Conservation (phyloP, 2,113 vertebrate genomes). For the Pterocles orientalis region DNA sequence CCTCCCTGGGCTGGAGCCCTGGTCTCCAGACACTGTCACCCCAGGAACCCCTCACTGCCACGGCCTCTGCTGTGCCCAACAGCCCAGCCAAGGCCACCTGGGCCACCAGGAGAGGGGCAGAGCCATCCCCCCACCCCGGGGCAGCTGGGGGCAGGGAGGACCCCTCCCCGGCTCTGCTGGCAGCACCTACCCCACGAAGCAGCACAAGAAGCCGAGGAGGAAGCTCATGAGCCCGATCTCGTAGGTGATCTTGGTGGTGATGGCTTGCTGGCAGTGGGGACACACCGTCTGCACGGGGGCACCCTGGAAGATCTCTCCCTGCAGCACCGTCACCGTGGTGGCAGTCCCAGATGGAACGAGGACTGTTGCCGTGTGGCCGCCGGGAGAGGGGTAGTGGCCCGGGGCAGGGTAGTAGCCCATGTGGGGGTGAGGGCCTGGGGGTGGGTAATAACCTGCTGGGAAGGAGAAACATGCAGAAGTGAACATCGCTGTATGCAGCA, state of each 20-base stretch:
- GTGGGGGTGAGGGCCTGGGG: slow-evolving; percentile 65
- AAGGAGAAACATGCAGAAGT: background rate
- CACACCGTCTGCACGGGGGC: slow-evolving; percentile 94
- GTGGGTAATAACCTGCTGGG: slow-evolving; percentile 74
- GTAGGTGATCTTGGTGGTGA: slow-evolving; percentile 92
- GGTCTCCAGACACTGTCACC: background rate
- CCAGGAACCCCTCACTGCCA: background rate
- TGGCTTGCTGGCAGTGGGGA: slow-evolving; percentile 96
- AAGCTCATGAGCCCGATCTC: slow-evolving; percentile 97
- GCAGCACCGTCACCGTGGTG: slow-evolving; percentile 93
- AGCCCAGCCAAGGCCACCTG: background rate
- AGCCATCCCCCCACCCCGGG: rapidly evolving
- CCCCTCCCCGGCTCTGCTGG: background rate
- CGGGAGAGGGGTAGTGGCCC: slow-evolving; percentile 81
- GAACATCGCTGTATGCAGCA: rapidly evolving
- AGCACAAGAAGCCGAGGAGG: slow-evolving; percentile 95
- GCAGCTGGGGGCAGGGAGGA: background rate
- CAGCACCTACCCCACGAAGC: slow-evolving; percentile 90
- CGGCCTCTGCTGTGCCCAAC: rapidly evolving
- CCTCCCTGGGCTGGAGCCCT: background rate
- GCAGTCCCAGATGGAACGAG: slow-evolving; percentile 86
- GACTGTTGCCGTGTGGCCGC: slow-evolving; percentile 88
- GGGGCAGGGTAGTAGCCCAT: slow-evolving; percentile 83
- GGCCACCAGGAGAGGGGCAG: background rate
- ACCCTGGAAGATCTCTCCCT: slow-evolving; percentile 95